Evolutionary conservation across 2,797 vertebrate genomes (phyloP).

Genomic region (Prionace glauca): DNA sequence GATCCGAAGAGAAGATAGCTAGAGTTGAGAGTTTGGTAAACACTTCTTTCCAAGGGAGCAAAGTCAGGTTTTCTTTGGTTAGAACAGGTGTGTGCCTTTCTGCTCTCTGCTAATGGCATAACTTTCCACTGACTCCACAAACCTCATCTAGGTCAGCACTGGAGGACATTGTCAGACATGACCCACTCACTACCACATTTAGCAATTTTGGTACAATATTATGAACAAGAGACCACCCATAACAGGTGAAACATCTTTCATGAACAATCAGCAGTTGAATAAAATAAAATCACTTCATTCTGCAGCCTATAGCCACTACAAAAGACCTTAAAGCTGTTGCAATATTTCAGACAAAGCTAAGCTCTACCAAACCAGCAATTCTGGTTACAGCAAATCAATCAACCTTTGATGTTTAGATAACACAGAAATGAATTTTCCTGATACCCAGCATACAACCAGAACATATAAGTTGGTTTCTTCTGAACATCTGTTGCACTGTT

Average conservation of each 20-base stretch:
- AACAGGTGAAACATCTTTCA: not conserved
- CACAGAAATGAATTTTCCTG: not conserved
- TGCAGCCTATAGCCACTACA: not conserved
- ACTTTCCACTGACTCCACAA: not conserved
- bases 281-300: not conserved
- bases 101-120: not conserved
- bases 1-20: not conserved
- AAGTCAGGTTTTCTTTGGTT: not conserved
- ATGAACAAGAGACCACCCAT: not conserved
- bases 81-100: not conserved
- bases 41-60: not conserved
- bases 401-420: not conserved
- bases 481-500: not conserved
- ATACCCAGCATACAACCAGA: not conserved
- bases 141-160: not conserved
- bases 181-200: not conserved
- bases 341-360: conserved; percentile 1
- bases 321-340: not conserved
- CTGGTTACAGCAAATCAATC: not conserved
- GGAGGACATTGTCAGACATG: not conserved
- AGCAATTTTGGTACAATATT: not conserved
- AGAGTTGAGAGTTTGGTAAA: not conserved
- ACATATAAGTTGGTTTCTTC: not conserved
- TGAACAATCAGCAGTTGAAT: not conserved
- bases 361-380: not conserved